Conservation (phyloP, 1,140 invertebrate species). For the Pseudoatta argentina region DNA sequence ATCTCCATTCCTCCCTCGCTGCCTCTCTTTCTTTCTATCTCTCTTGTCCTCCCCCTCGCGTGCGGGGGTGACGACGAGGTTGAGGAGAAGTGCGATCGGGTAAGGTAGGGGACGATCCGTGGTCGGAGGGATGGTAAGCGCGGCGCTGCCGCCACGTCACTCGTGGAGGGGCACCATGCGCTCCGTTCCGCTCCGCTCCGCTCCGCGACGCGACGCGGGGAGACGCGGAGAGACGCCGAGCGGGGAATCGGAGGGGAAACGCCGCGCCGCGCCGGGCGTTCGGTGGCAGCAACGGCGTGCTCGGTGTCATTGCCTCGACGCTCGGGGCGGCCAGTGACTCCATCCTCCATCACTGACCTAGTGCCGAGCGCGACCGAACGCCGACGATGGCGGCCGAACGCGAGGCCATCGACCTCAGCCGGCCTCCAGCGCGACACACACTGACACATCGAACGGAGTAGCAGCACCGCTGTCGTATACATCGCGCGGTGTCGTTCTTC, state of each 20-base stretch:
- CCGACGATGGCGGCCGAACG: constrained; percentile 77
- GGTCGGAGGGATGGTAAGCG: constrained; percentile 65
- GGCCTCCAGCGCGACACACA: constrained; percentile 79
- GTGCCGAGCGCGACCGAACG: constrained; percentile 83
- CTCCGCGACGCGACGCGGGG: neutral
- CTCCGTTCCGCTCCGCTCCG: constrained; percentile 8
- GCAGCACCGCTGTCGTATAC: constrained; percentile 70
- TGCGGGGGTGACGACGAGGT: constrained; percentile 50
- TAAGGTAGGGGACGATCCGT: constrained; percentile 12
- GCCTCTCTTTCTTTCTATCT: neutral
- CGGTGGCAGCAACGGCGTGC: constrained; percentile 76
- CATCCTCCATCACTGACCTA: constrained; percentile 87
- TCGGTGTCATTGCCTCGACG: constrained; percentile 87
- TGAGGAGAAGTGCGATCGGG: constrained; percentile 44
- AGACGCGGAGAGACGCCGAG: no score
- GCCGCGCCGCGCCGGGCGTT: constrained; percentile 53
- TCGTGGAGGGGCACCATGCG: constrained; percentile 3
- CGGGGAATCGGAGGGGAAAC: neutral
- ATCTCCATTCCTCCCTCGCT: neutral
- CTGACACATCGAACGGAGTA: constrained; percentile 66
- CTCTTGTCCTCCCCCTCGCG: constrained; percentile 12
- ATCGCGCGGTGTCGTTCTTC: constrained; percentile 54
- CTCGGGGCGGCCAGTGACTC: constrained; percentile 86
- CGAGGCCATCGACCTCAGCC: constrained; percentile 83
- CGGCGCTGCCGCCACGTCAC: constrained; percentile 23